Percentiles rank a stretch among this genome's conserved stretches.
phyloP scores from a whole-genome alignment of 92 coral and sea anemone genomes.

The Metridium senile region DNA sequence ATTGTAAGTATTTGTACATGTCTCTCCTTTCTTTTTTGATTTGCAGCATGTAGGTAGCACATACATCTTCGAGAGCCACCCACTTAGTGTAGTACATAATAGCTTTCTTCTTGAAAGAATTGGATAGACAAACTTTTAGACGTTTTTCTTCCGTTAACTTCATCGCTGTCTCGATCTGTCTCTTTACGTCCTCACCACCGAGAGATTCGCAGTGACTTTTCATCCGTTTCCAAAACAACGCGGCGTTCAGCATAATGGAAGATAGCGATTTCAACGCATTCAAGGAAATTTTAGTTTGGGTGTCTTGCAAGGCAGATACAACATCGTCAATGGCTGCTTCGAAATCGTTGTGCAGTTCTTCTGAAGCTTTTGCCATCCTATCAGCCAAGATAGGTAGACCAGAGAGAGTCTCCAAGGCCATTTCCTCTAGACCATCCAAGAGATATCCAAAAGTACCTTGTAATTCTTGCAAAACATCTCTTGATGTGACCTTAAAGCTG shows the following conservation, averaged over 20 bases:
- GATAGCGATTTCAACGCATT: conserved; percentile 65
- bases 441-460: conserved; percentile 46
- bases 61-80: conserved; percentile 74
- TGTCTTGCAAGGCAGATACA: conserved; percentile 47
- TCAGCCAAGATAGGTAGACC: conserved; percentile 37
- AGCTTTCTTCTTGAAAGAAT: conserved; percentile 42
- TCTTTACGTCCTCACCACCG: conserved; percentile 29
- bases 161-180: conserved; percentile 35
- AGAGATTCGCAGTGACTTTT: conserved; percentile 50
- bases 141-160: conserved; percentile 46
- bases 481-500: conserved; percentile 49
- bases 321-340: conserved; percentile 59
- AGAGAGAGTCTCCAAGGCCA: conserved; percentile 66
- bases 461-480: conserved; percentile 47
- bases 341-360: conserved; percentile 55
- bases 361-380: conserved; percentile 63
- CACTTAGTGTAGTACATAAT: conserved; percentile 58
- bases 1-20: conserved; percentile 48
- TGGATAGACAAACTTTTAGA: conserved; percentile 49
- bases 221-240: conserved; percentile 60
- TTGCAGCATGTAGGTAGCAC: conserved; percentile 58
- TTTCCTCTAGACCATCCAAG: conserved; percentile 62
- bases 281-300: conserved; percentile 51
- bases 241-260: conserved; percentile 65
- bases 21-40: conserved; percentile 61